Evolutionary conservation across 2,113 vertebrate genomes (phyloP), one percentile per base, ranked within the genome.

Genomic region (Pollachius pollachius): DNA sequence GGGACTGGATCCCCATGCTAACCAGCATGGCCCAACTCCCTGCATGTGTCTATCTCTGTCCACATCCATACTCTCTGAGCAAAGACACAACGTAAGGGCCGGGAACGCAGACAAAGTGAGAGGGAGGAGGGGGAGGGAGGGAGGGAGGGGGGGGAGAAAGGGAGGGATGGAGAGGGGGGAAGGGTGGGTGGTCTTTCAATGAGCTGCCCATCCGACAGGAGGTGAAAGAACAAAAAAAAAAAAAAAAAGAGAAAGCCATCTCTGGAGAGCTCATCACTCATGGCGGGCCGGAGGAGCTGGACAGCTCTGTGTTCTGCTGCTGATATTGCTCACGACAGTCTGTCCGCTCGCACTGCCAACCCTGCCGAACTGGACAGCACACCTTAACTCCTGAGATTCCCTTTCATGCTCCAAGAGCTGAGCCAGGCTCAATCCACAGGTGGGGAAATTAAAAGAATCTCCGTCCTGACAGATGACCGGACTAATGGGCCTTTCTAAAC

Each of bases 271-370:
- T 83, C 87, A 91, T 93, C 89, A 89, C 81, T 92, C 90, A 92
- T 79, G 65, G 74, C 48, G 79, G 72, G 75, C 80, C 75, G 81
- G 80, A 78, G 70, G 67, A 82, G 80, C 69, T 79, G 30, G 88
- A 91, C 90, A 89, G 88, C 81, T 76, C 74, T 80, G 85, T 85
- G 87, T 90, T 83, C 88, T 83, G 79, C 81, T 87, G 74, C 79
- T 88, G 86, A 91, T 91, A 92, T 91, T 82, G 79, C 76, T 81
- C 76, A 69, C 90, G 90, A 92, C 90, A 92, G 85, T 89, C 84
- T 89, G 90, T 90, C 88, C 85, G 78, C 84, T 92, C 85, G 77
- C 81, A 78, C 70, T 73, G 83, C 75, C 83, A 77, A 76, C 82
- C 80, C 79, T 19, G 25, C 83, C 83, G 83, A 85, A 81, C 81